Evolutionary conservation across 2,888 invertebrate genomes (phyloP), one percentile per base, ranked within the genome.

Genomic region (Liodrosophila aerea): DNA sequence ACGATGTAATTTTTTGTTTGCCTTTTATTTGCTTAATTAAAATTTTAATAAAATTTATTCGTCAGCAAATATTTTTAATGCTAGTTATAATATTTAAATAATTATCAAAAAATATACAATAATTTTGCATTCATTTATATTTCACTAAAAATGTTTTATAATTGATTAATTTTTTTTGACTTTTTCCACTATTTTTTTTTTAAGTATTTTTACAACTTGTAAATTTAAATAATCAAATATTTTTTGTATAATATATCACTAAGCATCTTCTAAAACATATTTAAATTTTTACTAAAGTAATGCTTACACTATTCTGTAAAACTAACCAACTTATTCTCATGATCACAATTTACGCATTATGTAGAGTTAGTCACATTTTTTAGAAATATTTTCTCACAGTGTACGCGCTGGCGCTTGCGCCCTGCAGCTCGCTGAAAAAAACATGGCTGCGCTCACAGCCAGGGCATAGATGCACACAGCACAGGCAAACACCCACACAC

Each of bases 361-460:
- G n/a, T n/a, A n/a, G n/a, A n/a, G 12, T 15, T 16, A 0, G 1
- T 34, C 11, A 9, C 9, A 0, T 30, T 1, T 34, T 34, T 22
- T 5, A 4, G 22, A 2, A 2, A 22, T 2, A 9, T 41, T 63
- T 78, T 76, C 5, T 46, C 8, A 0, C 64, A 68, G 86, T 82
- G 86, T 61, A 64, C 1, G 4, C 8, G 5, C 16, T 50, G 46
- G 67, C 81, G 86, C 86, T 27, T 83, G 81, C 81, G 81, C 84
- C 18, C 13, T 81, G 33, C 8, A 45, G 59, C 51, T 60, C 43
- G 44, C 16, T 54, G 56, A 41, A 77, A 78, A 81, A 78, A 78
- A 78, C 78, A 78, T 85, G 85, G 85, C 85, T 75, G 78, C 83
- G 52, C 78, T 78, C 78, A 69, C 65, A 44, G 65, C 68, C 82